Base-by-base conservation (phyloP, 2,888 invertebrate genomes). In the Eulithis prunata region DNA sequence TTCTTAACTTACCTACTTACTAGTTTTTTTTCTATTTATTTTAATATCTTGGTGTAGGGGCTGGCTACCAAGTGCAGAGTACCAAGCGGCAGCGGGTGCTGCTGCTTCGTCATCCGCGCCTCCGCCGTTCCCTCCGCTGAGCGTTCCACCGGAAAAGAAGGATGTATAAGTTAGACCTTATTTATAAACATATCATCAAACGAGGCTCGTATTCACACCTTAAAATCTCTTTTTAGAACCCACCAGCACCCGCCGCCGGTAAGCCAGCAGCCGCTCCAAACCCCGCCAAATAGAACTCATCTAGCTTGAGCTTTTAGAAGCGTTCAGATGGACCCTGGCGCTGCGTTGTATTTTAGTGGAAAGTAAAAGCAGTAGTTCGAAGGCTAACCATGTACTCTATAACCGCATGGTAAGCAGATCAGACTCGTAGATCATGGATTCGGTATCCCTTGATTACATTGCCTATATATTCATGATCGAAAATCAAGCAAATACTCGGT, bases 41-140 rank as follows among this genome's bases (percentile, higher is more conserved):
- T 38, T 57, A 14, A 6, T 59, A 46, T 49, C 28, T 54, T 45
- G 5, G n/a, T 5, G 10, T 21, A 70, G 70, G 64, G 70, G 68
- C 21, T 62, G 36, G 36, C 61, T 70, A 12, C 70, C 70, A 12
- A 68, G 68, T 59, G 14, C 63, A 14, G 66, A 66, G 41, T 49
- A 64, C 57, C 3, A 13, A 2, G 62, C 57, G 5, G 66, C 47
- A 12, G 57, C 57, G 13, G 62, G 49, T 10, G 51, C 14, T 8
- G 51, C 14, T 8, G 36, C 62, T 36, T 52, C 64, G 3, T 32
- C 14, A 21, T 41, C 36, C n/a, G 55, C 62, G n/a, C 56, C 13
- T 7, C 61, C 66, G 14, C 14, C 54, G 28, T 52, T 46, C n/a
- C 65, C 65, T 12, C 65, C 56, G 14, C 45, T 60, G 51, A 28